phyloP scores from a whole-genome alignment of 2,113 vertebrate genomes.

The Pedetes capensis region DNA sequence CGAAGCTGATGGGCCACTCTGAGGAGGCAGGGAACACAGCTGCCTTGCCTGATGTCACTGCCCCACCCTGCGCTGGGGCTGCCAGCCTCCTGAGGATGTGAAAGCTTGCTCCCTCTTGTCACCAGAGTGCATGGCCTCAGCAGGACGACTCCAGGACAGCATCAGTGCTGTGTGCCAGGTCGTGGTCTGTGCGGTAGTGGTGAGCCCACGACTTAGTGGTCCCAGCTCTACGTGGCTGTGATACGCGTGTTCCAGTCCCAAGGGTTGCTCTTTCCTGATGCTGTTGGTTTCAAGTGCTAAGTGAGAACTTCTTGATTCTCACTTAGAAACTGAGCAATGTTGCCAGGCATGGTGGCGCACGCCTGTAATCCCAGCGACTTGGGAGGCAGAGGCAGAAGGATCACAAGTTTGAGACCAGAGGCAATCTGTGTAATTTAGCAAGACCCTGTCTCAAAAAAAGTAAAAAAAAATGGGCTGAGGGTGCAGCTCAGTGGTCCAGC shows the following conservation, averaged over 20 bases:
- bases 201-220: neutral
- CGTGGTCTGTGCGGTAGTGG: accelerated
- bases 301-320: neutral
- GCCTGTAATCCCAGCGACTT: too few relatives aligned
- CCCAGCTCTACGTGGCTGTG: neutral
- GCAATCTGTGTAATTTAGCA: too few relatives aligned
- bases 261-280: accelerated
- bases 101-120: neutral
- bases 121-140: neutral
- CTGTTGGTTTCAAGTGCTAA: accelerated
- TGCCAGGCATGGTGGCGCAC: too few relatives aligned
- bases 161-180: neutral
- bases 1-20: neutral
- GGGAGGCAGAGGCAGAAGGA: too few relatives aligned
- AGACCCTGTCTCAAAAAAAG: too few relatives aligned
- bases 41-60: neutral
- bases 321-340: accelerated
- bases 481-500: too few relatives aligned
- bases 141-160: neutral
- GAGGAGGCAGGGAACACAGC: neutral
- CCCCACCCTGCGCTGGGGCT: neutral
- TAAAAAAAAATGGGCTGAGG: too few relatives aligned
- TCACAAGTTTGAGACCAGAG: too few relatives aligned
- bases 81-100: neutral
- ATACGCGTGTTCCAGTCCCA: accelerated